Evolutionary conservation across 1,140 invertebrate genomes (phyloP).

Genomic region (Drosophila arizonae): DNA sequence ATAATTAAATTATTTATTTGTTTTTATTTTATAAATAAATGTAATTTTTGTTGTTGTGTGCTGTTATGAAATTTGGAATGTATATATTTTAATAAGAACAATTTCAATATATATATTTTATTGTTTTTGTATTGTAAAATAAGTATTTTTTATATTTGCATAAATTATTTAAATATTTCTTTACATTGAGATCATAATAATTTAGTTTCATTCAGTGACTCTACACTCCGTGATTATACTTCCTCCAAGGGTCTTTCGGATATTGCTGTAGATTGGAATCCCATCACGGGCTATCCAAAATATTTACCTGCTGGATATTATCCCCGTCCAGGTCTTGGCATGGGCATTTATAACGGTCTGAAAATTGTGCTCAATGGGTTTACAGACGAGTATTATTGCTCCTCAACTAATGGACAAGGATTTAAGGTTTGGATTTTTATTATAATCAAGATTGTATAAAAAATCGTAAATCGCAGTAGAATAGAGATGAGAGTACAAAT

Average conservation of each 20-base stretch:
- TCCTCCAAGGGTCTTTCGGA: conserved; percentile 56
- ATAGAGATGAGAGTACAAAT: too few species aligned
- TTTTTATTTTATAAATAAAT: not conserved
- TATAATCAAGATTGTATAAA: too few species aligned
- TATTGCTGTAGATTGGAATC: conserved; percentile 86
- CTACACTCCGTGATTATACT: conserved; percentile 59
- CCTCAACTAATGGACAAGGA: conserved; percentile 89
- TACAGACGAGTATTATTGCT: conserved; percentile 89
- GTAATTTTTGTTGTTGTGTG: too few species aligned
- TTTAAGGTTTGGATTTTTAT: conserved; percentile 85
- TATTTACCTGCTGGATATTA: conserved; percentile 57
- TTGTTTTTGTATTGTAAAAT: too few species aligned
- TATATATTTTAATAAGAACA: too few species aligned
- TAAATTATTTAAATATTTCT: too few species aligned
- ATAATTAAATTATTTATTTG: too few species aligned
- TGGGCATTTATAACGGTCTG: conserved; percentile 88
- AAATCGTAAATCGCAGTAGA: too few species aligned
- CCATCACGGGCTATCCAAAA: conserved; percentile 61
- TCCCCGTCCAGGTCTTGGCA: conserved; percentile 82
- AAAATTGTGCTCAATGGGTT: conserved; percentile 88
- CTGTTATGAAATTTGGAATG: too few species aligned
- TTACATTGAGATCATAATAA: too few species aligned
- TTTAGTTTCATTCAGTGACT: conserved; percentile 10
- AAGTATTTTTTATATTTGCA: too few species aligned
- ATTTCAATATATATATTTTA: too few species aligned